Conservation (phyloP, 2,888 invertebrate species). For the Elysia crispata region DNA sequence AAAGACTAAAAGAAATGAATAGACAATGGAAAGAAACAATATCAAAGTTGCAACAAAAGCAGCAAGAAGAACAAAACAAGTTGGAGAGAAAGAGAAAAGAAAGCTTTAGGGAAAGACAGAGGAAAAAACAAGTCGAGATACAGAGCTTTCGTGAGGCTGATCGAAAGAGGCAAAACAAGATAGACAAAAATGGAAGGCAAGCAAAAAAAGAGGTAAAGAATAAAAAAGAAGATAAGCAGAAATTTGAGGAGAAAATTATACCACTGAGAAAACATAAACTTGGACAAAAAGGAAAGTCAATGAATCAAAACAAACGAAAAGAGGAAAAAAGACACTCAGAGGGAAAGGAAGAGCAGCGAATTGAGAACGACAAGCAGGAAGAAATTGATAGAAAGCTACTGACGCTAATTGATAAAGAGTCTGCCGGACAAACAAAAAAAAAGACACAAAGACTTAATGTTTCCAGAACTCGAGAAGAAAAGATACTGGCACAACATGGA, state of each 20-base stretch:
- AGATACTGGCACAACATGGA: too few species aligned
- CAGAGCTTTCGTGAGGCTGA: too few species aligned
- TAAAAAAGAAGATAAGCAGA: background rate
- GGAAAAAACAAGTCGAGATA: background rate
- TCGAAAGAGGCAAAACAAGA: background rate
- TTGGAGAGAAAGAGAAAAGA: background rate
- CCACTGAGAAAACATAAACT: conserved; percentile 5
- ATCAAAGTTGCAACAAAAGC: background rate
- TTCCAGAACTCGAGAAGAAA: too few species aligned
- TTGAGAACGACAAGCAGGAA: too few species aligned
- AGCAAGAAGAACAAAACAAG: background rate
- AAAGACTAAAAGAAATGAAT: background rate
- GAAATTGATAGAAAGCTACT: too few species aligned
- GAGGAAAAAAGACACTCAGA: background rate
- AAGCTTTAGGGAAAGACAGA: background rate
- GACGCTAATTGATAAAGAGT: too few species aligned
- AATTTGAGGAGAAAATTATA: background rate
- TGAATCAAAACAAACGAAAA: too few species aligned
- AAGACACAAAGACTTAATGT: too few species aligned
- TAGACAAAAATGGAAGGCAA: background rate
- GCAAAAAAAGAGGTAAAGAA: background rate
- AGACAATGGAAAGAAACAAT: background rate
- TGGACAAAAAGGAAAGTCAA: background rate
- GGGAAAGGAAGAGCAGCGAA: too few species aligned
- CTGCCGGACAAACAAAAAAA: too few species aligned